phyloP scores from a whole-genome alignment of 2,888 invertebrate species.

The Exocentrus adspersus region DNA sequence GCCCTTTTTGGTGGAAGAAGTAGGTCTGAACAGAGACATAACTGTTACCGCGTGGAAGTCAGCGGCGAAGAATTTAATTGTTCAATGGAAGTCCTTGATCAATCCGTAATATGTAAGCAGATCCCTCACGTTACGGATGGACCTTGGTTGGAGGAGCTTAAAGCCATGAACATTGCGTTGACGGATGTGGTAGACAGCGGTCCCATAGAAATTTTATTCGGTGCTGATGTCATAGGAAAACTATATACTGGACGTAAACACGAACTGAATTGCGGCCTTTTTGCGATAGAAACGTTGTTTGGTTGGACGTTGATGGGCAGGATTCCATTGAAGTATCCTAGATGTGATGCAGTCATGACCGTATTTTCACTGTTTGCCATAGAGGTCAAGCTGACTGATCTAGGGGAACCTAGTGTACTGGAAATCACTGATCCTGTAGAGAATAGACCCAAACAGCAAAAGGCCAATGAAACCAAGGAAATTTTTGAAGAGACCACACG shows the following conservation, averaged over 20 bases:
- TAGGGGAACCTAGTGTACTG: constrained; percentile 53
- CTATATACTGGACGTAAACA: constrained; percentile 31
- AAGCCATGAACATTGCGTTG: constrained; percentile 6
- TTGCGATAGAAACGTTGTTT: constrained; percentile 25
- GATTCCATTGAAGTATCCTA: background rate
- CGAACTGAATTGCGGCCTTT: constrained; percentile 30
- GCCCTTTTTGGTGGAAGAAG: constrained; percentile 60
- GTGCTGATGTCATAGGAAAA: constrained; percentile 26
- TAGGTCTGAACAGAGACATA: constrained; percentile 22
- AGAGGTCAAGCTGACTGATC: constrained; percentile 22
- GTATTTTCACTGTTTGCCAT: constrained; percentile 18
- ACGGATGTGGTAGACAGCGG: background rate
- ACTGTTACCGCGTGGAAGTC: constrained; percentile 22
- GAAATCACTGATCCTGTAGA: constrained; percentile 53
- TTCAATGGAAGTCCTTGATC: constrained; percentile 23
- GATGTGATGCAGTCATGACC: background rate
- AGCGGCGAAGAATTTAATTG: background rate
- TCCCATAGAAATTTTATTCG: constrained; percentile 25
- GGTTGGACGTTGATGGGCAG: constrained; percentile 34
- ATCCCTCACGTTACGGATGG: constrained; percentile 11
- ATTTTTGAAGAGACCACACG: constrained; percentile 32
- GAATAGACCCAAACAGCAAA: constrained; percentile 17
- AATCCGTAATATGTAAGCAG: constrained; percentile 25
- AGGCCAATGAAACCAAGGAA: constrained; percentile 19
- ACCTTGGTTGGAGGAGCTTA: constrained; percentile 24